Conservation (phyloP, 1,140 invertebrate genomes). For the Caenorhabditis inopinata region DNA sequence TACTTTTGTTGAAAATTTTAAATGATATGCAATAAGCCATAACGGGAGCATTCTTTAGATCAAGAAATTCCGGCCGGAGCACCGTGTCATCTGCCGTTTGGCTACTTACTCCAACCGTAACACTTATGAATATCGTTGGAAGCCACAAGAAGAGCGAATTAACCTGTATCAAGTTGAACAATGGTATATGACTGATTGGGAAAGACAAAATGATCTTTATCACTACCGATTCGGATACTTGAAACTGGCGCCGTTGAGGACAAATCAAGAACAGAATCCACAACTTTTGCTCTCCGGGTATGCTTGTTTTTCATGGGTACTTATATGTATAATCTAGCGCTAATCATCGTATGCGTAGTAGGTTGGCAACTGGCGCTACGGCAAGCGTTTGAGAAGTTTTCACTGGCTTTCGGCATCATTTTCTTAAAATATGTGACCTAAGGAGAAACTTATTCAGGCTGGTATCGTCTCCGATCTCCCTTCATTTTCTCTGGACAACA, state of each 20-base stretch:
- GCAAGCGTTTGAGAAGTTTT: no score
- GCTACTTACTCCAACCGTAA: conserved; percentile 63
- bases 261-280: conserved; percentile 54
- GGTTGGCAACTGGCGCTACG: no score
- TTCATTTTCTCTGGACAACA: conserved; percentile 65
- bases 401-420: no score
- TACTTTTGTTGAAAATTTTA: no score
- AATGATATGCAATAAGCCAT: no score
- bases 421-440: not conserved
- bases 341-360: no score
- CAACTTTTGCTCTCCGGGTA: conserved; percentile 56
- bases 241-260: conserved; percentile 59
- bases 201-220: conserved; percentile 61
- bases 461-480: conserved; percentile 63
- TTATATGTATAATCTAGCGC: no score
- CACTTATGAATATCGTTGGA: conserved; percentile 60
- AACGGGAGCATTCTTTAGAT: no score
- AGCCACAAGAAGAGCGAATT: conserved; percentile 61
- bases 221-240: conserved; percentile 63
- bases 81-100: conserved; percentile 56
- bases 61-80: conserved; percentile 65
- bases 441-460: conserved; percentile 57
- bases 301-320: no score
- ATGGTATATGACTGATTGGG: conserved; percentile 65
- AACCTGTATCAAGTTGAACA: conserved; percentile 60